Evolutionary conservation across 2,113 vertebrate genomes (phyloP).

Genomic region (Prunella himalayana): DNA sequence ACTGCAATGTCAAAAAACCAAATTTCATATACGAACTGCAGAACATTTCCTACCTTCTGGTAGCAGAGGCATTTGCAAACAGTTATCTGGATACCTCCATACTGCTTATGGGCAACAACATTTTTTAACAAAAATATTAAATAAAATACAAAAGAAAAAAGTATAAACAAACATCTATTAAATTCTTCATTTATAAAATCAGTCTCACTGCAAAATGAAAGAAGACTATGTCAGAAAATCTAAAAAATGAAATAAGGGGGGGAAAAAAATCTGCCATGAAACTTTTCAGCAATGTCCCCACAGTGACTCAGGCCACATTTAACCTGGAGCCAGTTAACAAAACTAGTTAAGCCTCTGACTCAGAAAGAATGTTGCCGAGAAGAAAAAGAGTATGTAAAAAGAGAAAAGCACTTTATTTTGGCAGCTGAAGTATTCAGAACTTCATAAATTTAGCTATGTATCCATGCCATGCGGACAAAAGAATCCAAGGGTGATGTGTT

Average conservation of each 20-base stretch:
- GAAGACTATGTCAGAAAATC: background rate
- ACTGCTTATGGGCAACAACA: constrained; percentile 31
- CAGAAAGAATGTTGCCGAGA: background rate
- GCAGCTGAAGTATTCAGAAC: background rate
- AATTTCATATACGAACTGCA: constrained; percentile 51
- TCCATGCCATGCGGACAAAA: constrained; percentile 43
- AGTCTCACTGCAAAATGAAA: constrained; percentile 1
- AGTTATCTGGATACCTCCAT: constrained; percentile 69
- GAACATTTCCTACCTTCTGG: constrained; percentile 15
- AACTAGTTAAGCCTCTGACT: background rate
- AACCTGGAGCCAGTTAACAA: background rate
- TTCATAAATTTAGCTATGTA: constrained; percentile 25
- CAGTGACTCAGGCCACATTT: constrained; percentile 40
- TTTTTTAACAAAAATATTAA: constrained; percentile 50
- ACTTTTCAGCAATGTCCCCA: constrained; percentile 22
- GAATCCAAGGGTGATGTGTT: background rate
- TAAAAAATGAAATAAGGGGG: background rate
- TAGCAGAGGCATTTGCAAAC: constrained; percentile 12
- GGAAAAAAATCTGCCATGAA: constrained; percentile 58
- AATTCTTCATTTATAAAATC: constrained; percentile 68
- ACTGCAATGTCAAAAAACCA: constrained; percentile 32
- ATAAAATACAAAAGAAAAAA: constrained; percentile 58
- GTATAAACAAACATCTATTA: background rate
- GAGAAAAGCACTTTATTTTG: background rate
- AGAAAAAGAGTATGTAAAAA: background rate